Percentiles rank a stretch among this genome's conserved stretches.
Evolutionary conservation across 2,888 invertebrate species (phyloP).

Genomic region (Heliconius ismenius): DNA sequence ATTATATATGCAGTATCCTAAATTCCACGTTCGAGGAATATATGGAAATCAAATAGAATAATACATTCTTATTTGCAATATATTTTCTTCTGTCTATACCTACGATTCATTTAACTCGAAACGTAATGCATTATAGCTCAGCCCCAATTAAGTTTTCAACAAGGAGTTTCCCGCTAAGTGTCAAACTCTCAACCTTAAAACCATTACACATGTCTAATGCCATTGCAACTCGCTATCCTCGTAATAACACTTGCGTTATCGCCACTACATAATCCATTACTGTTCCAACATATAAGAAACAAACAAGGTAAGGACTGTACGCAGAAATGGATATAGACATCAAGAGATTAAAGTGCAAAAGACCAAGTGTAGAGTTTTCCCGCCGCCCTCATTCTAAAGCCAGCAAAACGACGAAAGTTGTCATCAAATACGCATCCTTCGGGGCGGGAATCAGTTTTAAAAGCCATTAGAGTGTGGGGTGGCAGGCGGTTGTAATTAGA

Average conservation of each 20-base stretch:
- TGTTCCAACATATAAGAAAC: conserved; percentile 42
- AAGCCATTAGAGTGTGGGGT: conserved; percentile 74
- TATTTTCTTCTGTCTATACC: background rate
- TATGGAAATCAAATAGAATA: no score
- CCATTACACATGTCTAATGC: conserved; percentile 52
- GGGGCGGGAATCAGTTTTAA: conserved; percentile 81
- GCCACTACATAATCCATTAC: conserved; percentile 43
- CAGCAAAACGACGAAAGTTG: conserved; percentile 69
- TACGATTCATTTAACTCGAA: conserved; percentile 33
- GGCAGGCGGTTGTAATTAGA: conserved; percentile 74
- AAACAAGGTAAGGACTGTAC: conserved; percentile 33
- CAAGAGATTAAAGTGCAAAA: conserved; percentile 50
- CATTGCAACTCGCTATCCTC: conserved; percentile 42
- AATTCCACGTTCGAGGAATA: background rate
- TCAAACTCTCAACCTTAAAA: conserved; percentile 47
- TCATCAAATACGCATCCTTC: conserved; percentile 81
- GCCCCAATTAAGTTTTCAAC: conserved; percentile 47
- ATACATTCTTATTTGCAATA: background rate
- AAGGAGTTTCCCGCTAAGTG: conserved; percentile 44
- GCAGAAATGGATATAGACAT: conserved; percentile 40
- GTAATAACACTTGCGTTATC: conserved; percentile 39
- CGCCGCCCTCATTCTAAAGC: conserved; percentile 53
- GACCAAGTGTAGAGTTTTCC: conserved; percentile 47
- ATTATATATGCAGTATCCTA: background rate
- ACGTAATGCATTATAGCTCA: conserved; percentile 31